These are phyloP conservation scores for Neosalanx taihuensis DNA, from an alignment of 2,797 vertebrate genomes.

Conservation along the genomic window DNA sequence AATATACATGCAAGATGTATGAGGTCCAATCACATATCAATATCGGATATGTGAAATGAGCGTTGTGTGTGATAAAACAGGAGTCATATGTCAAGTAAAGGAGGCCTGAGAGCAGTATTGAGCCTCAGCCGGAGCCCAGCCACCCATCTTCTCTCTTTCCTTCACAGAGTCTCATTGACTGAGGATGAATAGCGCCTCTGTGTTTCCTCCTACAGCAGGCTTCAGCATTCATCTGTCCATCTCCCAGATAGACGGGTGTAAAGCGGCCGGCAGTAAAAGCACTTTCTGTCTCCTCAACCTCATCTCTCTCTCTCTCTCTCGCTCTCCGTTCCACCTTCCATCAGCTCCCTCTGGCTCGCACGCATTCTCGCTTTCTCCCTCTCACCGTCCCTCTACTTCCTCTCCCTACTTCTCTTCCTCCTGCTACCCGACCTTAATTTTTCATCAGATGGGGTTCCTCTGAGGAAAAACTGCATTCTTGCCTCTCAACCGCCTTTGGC, in stretches of 20 bases:
- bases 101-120: background rate
- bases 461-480: constrained; percentile 22
- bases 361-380: too few relatives aligned
- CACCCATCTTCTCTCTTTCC: background rate
- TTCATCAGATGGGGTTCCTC: constrained; percentile 50
- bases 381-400: background rate
- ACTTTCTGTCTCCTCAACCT: constrained; percentile 35
- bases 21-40: too few relatives aligned
- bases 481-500: constrained; percentile 47
- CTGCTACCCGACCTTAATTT: constrained; percentile 47
- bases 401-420: background rate
- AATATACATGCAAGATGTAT: too few relatives aligned
- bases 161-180: background rate
- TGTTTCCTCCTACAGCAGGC: constrained; percentile 31
- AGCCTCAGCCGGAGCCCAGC: background rate
- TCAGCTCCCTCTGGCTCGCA: background rate
- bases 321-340: background rate
- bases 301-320: constrained; percentile 8
- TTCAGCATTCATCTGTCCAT: constrained; percentile 55
- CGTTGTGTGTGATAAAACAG: too few relatives aligned
- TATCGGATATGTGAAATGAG: too few relatives aligned
- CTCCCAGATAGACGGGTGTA: constrained; percentile 56
- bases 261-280: constrained; percentile 55
- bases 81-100: background rate
- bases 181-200: background rate